Conservation (phyloP, 2,888 invertebrate genomes). For the Incurvaria masculella region DNA sequence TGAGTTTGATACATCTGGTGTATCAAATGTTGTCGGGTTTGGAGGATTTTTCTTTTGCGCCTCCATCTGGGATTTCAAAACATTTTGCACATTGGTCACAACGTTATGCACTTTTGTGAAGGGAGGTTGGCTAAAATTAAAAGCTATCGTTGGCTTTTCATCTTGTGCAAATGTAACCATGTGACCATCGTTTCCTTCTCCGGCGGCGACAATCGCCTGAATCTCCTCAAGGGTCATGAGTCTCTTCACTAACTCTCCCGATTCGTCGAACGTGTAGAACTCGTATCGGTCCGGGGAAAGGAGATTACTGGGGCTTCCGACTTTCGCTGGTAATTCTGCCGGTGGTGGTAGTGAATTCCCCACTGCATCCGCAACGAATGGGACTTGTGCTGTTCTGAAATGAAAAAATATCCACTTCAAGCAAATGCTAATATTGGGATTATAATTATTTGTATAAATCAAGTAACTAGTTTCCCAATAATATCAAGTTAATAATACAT, state of each 20-base stretch:
- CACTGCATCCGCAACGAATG: constrained; percentile 65
- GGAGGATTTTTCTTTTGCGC: constrained; percentile 50
- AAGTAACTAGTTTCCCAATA: too few species aligned
- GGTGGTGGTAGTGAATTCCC: constrained; percentile 67
- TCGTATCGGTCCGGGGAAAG: constrained; percentile 82
- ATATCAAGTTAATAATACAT: too few species aligned
- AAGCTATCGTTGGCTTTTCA: constrained; percentile 42
- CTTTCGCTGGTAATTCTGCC: constrained; percentile 54
- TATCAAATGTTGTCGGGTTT: constrained; percentile 56
- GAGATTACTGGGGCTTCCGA: constrained; percentile 77
- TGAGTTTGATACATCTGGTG: constrained; percentile 69
- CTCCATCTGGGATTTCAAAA: constrained; percentile 76
- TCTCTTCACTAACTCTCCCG: constrained; percentile 76
- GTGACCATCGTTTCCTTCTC: constrained; percentile 64
- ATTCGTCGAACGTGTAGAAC: constrained; percentile 83
- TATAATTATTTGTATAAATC: too few species aligned
- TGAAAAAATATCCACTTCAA: too few species aligned
- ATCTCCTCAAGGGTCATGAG: constrained; percentile 84
- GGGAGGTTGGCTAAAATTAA: constrained; percentile 53
- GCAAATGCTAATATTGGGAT: too few species aligned
- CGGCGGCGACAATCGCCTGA: constrained; percentile 79
- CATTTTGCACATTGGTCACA: constrained; percentile 79
- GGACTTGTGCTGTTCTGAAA: constrained; percentile 27
- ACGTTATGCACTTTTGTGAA: constrained; percentile 74
- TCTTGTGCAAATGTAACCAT: constrained; percentile 50